Base-by-base conservation (phyloP, 2,113 vertebrate genomes). In the Engystomops pustulosus region DNA sequence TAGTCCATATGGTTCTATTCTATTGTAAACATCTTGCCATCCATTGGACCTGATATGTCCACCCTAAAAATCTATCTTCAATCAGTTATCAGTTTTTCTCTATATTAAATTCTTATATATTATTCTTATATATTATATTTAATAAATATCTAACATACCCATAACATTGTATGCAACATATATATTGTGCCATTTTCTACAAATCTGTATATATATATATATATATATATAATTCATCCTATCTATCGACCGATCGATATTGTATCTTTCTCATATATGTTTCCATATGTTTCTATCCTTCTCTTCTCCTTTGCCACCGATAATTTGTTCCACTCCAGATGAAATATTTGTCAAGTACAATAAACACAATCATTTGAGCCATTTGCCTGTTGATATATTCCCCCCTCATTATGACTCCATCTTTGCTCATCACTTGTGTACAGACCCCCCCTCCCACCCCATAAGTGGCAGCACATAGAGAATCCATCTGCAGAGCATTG, bases 191-290 rank as follows among this genome's bases (percentile, higher is more conserved):
- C n/a, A n/a, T n/a, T n/a, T n/a, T n/a, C n/a, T n/a, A n/a, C n/a
- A n/a, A n/a, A n/a, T n/a, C n/a, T 41, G 38, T 41, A 41, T 41
- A 41, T 41, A 41, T n/a, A n/a, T n/a, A n/a, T n/a, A n/a, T n/a
- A n/a, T 55, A 49, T 81, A 2, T 81, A 53, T 70, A 20, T 36
- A 38, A n/a, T n/a, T 41, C n/a, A 3, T 41, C 62, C 12, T 68
- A 80, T 80, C 58, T 68, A 80, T 32, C 20, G 34, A 67, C 51
- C 17, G 67, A 20, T 62, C 25, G 12, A 62, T 62, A 1, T 62
- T 14, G 3, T 4, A 60, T 25, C 8, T 60, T 2, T 27, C n/a
- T n/a, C n/a, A n/a, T n/a, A n/a, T n/a, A 41, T 41, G 38, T 41
- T n/a, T 8, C 38, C 38, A 41, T 32, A 30, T 62, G 4, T 62